phyloP scores from a whole-genome alignment of 2,797 vertebrate species.

The Serranus cabrilla region DNA sequence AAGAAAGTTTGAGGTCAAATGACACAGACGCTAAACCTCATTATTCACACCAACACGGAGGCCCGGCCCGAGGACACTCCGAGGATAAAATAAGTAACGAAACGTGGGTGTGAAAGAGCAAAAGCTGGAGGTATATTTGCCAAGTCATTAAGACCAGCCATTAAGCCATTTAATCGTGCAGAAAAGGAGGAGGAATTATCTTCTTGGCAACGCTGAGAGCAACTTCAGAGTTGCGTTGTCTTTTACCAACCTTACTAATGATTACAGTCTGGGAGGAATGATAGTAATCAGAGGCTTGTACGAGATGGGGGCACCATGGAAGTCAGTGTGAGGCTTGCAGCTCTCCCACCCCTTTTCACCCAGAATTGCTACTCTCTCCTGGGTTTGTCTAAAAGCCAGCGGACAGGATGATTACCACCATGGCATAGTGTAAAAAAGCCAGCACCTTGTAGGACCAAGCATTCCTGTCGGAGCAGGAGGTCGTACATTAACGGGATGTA shows the following conservation, averaged over 20 bases:
- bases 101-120: constrained; percentile 55
- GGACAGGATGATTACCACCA: constrained; percentile 82
- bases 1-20: constrained; percentile 37
- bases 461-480: constrained; percentile 9
- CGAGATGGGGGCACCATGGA: constrained; percentile 59
- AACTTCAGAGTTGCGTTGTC: constrained; percentile 51
- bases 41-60: constrained; percentile 61
- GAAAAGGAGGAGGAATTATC: constrained; percentile 66
- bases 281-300: constrained; percentile 82
- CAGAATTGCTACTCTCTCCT: constrained; percentile 79
- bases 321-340: constrained; percentile 62
- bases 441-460: constrained; percentile 46
- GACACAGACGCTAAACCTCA: constrained; percentile 31
- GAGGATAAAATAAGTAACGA: constrained; percentile 53
- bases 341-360: constrained; percentile 73
- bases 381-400: constrained; percentile 62
- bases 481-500: constrained; percentile 10
- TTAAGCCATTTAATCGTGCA: constrained; percentile 74
- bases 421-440: constrained; percentile 55
- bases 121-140: constrained; percentile 68
- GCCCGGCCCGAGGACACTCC: constrained; percentile 46
- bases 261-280: constrained; percentile 78
- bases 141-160: constrained; percentile 73
- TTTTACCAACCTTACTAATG: constrained; percentile 68
- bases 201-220: constrained; percentile 48